phyloP scores from a whole-genome alignment of 2,113 vertebrate genomes.

The Charadrius vociferus region DNA sequence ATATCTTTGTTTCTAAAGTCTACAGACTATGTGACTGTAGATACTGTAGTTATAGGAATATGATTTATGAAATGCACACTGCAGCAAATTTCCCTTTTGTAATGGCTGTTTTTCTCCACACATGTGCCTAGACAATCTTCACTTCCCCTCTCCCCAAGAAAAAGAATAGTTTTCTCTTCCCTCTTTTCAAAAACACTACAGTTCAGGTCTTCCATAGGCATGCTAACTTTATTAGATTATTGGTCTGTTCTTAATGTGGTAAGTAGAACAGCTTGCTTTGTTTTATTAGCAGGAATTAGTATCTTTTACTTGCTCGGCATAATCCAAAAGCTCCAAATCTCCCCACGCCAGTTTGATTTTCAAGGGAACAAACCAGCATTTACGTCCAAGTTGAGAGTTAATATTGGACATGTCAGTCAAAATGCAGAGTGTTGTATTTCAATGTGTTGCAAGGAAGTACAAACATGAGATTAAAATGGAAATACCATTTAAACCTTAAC shows the following conservation, averaged over 20 bases:
- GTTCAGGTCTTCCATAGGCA: not conserved
- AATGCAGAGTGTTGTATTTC: not conserved
- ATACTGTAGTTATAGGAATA: not conserved
- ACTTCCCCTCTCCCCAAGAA: not conserved
- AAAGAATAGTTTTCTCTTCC: not conserved
- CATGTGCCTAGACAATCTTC: not conserved
- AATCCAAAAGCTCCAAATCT: not conserved
- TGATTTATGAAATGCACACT: not conserved
- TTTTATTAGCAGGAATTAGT: not conserved
- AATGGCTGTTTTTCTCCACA: not conserved
- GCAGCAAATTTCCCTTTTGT: not conserved
- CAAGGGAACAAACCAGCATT: not conserved
- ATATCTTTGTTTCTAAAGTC: not conserved
- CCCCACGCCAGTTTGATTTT: not conserved
- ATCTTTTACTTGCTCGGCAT: not conserved
- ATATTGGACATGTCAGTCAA: not conserved
- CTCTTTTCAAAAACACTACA: not conserved
- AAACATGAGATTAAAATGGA: not conserved
- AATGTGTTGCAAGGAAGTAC: not conserved
- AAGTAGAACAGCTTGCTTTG: not conserved
- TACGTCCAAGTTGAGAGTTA: not conserved
- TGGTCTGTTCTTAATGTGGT: not conserved
- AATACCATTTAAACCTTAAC: not conserved
- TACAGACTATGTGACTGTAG: not conserved
- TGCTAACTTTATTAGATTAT: not conserved